phyloP scores from a whole-genome alignment of 2,888 invertebrate genomes.

The Meteorus cinctellus region DNA sequence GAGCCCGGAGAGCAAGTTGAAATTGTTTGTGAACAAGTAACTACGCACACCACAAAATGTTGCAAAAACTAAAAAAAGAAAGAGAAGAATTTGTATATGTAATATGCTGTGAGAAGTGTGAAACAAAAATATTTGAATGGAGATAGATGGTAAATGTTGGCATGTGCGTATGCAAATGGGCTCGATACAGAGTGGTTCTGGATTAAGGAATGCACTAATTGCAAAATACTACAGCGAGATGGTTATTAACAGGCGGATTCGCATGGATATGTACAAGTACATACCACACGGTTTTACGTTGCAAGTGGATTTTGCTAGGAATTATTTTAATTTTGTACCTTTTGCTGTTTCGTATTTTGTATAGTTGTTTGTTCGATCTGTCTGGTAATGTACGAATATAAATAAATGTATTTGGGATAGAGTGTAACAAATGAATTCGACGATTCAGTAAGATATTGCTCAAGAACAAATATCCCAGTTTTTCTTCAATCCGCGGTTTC shows the following conservation, averaged over 20 bases:
- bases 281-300: not conserved
- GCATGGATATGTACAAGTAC: not conserved
- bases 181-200: not conserved
- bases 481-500: not conserved
- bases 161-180: not conserved
- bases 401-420: not conserved
- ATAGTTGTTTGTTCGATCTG: conserved; percentile 1
- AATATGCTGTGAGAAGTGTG: not conserved
- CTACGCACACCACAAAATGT: conserved; percentile 17
- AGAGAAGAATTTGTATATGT: not conserved
- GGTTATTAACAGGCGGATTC: conserved; percentile 48
- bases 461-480: too few relatives aligned
- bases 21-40: conserved; percentile 38
- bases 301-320: conserved; percentile 41
- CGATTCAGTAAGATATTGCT: too few relatives aligned
- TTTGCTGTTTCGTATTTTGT: not conserved
- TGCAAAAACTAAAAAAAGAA: conserved; percentile 24
- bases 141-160: not conserved
- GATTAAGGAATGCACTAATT: conserved; percentile 68
- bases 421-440: not conserved
- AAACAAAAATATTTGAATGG: conserved; percentile 4
- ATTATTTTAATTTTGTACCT: conserved; percentile 6
- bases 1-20: conserved; percentile 36
- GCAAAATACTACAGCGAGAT: conserved; percentile 59
- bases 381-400: conserved; percentile 7